phyloP scores from a whole-genome alignment of 2,797 vertebrate species.

The Mormyrops attenuatus region DNA sequence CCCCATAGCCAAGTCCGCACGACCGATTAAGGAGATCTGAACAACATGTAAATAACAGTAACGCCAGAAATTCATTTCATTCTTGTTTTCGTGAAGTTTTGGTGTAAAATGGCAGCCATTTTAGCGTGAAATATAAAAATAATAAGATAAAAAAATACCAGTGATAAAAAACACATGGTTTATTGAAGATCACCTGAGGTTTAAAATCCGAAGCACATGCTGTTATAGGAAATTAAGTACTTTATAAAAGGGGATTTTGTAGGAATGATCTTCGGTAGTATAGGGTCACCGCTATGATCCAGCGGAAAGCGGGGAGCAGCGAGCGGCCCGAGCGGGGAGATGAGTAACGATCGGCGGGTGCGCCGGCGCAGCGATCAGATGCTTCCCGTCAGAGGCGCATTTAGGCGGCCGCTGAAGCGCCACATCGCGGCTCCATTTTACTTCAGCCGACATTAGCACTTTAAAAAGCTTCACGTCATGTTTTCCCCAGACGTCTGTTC shows the following conservation, averaged over 20 bases:
- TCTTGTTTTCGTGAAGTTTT: not conserved
- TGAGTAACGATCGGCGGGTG: not conserved
- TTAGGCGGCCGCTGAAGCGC: not conserved
- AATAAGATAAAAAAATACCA: not conserved
- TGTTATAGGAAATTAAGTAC: not conserved
- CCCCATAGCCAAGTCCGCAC: not conserved
- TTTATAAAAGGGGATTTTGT: not conserved
- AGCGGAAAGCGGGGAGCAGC: not conserved
- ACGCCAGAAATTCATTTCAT: not conserved
- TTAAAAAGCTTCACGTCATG: not conserved
- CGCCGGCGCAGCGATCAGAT: not conserved
- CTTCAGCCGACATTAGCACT: not conserved
- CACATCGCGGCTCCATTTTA: not conserved
- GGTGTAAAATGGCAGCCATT: not conserved
- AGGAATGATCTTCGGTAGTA: not conserved
- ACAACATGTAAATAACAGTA: not conserved
- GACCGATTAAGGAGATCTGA: not conserved
- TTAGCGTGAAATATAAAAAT: not conserved
- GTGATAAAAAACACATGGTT: not conserved
- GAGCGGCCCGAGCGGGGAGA: not conserved
- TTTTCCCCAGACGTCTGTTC: not conserved
- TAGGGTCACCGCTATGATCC: not conserved
- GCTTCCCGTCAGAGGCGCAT: slow-evolving; percentile 2
- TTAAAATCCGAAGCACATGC: not conserved
- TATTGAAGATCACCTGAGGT: not conserved